These are phyloP conservation scores for Thamnophis elegans DNA, from an alignment of 2,797 vertebrate genomes.

Conservation along the genomic window DNA sequence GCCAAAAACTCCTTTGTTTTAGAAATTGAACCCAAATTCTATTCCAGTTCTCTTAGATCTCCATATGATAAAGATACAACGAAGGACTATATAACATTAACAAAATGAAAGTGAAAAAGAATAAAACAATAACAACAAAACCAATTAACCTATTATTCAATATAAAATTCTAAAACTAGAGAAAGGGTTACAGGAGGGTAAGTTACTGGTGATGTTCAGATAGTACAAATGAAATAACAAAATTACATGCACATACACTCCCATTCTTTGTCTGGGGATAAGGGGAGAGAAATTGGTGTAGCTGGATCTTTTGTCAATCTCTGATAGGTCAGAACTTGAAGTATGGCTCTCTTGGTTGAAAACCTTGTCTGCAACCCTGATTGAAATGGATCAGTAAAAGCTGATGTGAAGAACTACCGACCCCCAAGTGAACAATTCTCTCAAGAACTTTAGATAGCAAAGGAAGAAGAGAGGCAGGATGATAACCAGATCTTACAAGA, in stretches of 20 bases:
- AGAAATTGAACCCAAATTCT: background rate
- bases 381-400: background rate
- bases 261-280: background rate
- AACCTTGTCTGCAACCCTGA: background rate
- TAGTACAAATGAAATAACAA: background rate
- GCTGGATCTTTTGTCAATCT: background rate
- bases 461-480: background rate
- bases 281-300: background rate
- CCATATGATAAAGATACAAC: background rate
- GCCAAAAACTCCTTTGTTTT: background rate
- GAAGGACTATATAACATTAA: background rate
- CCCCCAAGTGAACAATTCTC: background rate
- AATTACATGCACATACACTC: background rate
- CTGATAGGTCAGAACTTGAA: background rate
- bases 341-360: background rate
- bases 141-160: background rate
- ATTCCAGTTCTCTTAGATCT: background rate
- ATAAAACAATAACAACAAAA: background rate
- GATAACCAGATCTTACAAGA: background rate
- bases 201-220: background rate
- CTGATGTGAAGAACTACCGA: background rate
- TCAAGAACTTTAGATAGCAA: background rate
- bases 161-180: background rate
- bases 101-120: background rate
- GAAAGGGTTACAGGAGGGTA: background rate